Evolutionary conservation across 2,888 invertebrate species (phyloP).

Genomic region (Halocaridina rubra): DNA sequence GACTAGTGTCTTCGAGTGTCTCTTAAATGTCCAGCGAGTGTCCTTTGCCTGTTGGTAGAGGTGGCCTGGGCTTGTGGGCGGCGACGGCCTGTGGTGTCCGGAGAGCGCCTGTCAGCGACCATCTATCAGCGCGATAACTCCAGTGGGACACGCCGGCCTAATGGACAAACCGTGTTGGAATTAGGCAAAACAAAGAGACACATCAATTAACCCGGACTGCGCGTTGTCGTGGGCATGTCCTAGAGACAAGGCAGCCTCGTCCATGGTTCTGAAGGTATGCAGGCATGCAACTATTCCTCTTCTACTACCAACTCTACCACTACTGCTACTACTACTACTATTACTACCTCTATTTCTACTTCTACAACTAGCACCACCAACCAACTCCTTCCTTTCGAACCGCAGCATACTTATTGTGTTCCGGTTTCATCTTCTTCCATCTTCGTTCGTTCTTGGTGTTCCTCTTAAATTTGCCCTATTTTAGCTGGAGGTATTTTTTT

Average conservation of each 20-base stretch:
- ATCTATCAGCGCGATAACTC: constrained; percentile 56
- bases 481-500: too few species aligned
- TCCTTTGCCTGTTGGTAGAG: not conserved
- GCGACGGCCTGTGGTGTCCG: constrained; percentile 30
- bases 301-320: constrained; percentile 3
- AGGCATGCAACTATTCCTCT: constrained; percentile 48
- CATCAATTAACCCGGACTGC: constrained; percentile 54
- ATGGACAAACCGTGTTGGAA: constrained; percentile 59
- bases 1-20: not conserved
- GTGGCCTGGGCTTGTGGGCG: constrained; percentile 23
- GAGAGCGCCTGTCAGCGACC: constrained; percentile 53
- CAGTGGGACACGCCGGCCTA: constrained; percentile 46
- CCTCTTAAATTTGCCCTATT: too few species aligned
- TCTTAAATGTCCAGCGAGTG: not conserved
- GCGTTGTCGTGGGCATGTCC: constrained; percentile 54
- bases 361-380: too few species aligned
- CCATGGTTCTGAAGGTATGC: constrained; percentile 51
- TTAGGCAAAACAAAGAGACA: constrained; percentile 59
- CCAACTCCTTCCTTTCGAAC: too few species aligned
- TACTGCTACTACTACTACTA: too few species aligned
- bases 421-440: too few species aligned
- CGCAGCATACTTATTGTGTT: too few species aligned
- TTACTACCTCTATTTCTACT: too few species aligned
- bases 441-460: too few species aligned
- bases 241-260: constrained; percentile 49